Evolutionary conservation across 2,888 invertebrate genomes (phyloP).

Genomic region (Choreutis nemorana): DNA sequence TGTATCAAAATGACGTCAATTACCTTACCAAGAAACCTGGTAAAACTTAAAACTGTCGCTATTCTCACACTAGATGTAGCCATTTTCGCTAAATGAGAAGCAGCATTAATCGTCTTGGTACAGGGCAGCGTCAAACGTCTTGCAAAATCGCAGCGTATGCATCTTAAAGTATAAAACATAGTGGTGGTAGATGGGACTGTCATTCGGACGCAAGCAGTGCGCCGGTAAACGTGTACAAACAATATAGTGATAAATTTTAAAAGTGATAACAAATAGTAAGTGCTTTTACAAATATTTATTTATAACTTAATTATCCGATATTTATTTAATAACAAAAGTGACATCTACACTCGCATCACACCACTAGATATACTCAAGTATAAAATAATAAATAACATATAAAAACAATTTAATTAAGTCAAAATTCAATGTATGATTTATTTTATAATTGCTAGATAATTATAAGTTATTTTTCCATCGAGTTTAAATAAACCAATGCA

Average conservation of each 20-base stretch:
- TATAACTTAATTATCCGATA: too few species aligned
- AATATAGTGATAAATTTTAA: conserved; percentile 33
- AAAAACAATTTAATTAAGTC: too few species aligned
- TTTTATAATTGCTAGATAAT: too few species aligned
- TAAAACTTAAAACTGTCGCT: not conserved
- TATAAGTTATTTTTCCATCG: too few species aligned
- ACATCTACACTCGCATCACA: too few species aligned
- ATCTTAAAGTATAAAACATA: conserved; percentile 60
- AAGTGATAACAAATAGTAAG: conserved; percentile 1
- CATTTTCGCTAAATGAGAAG: conserved; percentile 12
- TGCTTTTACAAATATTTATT: too few species aligned
- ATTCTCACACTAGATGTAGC: conserved; percentile 9
- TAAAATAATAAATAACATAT: too few species aligned
- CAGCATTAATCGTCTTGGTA: conserved; percentile 31
- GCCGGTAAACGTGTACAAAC: conserved; percentile 47
- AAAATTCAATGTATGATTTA: too few species aligned
- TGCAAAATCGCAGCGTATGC: conserved; percentile 57
- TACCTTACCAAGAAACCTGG: conserved; percentile 33
- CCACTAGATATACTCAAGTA: too few species aligned
- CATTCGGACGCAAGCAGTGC: conserved; percentile 59
- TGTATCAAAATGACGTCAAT: conserved; percentile 38
- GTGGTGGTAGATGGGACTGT: conserved; percentile 45
- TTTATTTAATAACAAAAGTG: not conserved
- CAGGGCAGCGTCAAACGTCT: conserved; percentile 43
- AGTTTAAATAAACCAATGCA: too few species aligned